Evolutionary conservation across 2,888 invertebrate genomes (phyloP).

Genomic region (Coenonympha glycerion): DNA sequence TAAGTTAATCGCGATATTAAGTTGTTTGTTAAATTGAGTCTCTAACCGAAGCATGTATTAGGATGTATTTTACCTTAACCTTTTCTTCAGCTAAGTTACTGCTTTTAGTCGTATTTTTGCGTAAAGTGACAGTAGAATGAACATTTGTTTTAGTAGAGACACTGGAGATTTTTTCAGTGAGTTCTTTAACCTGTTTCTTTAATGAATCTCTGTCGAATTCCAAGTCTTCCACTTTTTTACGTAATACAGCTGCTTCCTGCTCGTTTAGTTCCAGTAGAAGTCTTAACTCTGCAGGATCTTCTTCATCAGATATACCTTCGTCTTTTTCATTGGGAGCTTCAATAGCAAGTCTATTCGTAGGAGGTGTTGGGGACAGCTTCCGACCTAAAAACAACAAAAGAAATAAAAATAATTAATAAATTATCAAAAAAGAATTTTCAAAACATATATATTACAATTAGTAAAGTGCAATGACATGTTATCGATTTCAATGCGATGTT

Average conservation of each 20-base stretch:
- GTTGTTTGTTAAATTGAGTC: background rate
- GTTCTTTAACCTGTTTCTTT: conserved; percentile 84
- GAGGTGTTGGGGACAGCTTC: conserved; percentile 81
- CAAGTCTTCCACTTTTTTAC: conserved; percentile 88
- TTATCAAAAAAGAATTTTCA: conserved; percentile 13
- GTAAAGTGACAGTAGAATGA: conserved; percentile 46
- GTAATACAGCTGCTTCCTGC: conserved; percentile 89
- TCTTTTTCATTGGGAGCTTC: conserved; percentile 81
- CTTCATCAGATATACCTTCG: conserved; percentile 84
- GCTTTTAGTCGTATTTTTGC: conserved; percentile 53
- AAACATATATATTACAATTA: conserved; percentile 30
- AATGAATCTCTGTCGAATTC: conserved; percentile 86
- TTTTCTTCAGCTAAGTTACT: conserved; percentile 79
- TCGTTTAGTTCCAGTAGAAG: conserved; percentile 91
- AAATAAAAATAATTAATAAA: conserved; percentile 23
- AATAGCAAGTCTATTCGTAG: conserved; percentile 78
- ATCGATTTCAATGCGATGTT: conserved; percentile 19
- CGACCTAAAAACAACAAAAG: conserved; percentile 66
- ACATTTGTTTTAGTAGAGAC: conserved; percentile 54
- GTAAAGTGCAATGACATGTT: conserved; percentile 25
- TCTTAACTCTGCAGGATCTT: conserved; percentile 88
- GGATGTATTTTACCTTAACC: conserved; percentile 71
- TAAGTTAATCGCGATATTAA: background rate
- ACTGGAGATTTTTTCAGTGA: conserved; percentile 81
- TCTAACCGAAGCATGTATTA: too few species aligned